A percentile compares a stretch with the other conserved stretches of the same genome.
Evolutionary conservation across 2,888 invertebrate species (phyloP).

Genomic region (Ectemnius lituratus): DNA sequence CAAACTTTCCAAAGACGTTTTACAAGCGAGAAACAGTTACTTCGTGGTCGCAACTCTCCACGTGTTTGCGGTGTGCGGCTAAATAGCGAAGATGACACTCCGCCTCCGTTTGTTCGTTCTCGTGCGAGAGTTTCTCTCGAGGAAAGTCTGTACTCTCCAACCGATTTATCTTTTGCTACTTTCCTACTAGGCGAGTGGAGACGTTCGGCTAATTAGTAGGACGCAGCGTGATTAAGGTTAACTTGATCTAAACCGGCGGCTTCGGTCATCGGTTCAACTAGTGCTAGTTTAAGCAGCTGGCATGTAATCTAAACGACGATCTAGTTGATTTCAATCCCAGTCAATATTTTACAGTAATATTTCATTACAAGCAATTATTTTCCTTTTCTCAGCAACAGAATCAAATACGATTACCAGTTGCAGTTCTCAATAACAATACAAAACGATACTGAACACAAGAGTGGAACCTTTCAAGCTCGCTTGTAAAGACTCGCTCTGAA

Average conservation of each 20-base stretch:
- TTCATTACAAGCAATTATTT: too few species aligned
- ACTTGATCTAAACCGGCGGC: constrained; percentile 58
- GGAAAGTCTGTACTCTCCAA: too few species aligned
- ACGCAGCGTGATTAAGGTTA: constrained; percentile 66
- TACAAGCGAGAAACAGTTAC: constrained; percentile 2
- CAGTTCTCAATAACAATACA: too few species aligned
- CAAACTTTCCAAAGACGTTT: constrained; percentile 4
- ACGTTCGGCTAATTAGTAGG: constrained; percentile 66
- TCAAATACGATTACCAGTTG: too few species aligned
- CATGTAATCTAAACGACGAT: neutral
- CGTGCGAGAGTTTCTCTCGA: too few species aligned
- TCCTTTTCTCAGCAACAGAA: too few species aligned
- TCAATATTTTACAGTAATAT: too few species aligned
- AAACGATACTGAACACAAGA: too few species aligned
- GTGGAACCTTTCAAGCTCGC: too few species aligned
- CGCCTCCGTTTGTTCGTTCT: neutral
- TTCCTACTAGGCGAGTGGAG: constrained; percentile 6
- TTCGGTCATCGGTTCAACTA: constrained; percentile 51
- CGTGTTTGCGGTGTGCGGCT: constrained; percentile 6
- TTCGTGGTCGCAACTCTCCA: neutral
- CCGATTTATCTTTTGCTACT: neutral
- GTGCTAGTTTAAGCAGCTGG: constrained; percentile 17
- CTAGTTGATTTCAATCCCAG: too few species aligned
- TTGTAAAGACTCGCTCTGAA: too few species aligned
- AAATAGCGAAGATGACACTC: neutral